phyloP scores from a whole-genome alignment of 2,888 invertebrate genomes.

The Conomelus anceps region DNA sequence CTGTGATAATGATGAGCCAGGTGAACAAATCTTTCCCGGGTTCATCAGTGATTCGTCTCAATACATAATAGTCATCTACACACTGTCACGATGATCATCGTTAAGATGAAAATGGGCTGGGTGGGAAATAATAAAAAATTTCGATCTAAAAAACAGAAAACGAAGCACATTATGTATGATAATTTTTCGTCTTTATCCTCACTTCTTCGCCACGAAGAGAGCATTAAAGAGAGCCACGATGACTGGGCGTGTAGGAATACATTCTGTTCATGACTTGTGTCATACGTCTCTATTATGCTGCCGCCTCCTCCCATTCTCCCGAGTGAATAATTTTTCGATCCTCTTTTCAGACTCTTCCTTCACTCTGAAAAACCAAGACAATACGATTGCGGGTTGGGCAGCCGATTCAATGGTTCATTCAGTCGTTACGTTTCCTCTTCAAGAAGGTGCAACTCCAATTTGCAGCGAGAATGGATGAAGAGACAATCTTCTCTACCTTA shows the following conservation, averaged over 20 bases:
- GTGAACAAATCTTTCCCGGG: not conserved
- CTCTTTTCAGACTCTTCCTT: not conserved
- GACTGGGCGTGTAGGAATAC: not conserved
- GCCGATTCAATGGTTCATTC: not conserved
- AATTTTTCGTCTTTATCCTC: not conserved
- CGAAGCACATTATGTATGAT: not conserved
- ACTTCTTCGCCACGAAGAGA: not conserved
- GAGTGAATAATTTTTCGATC: not conserved
- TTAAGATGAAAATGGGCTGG: not conserved
- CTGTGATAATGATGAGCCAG: not conserved
- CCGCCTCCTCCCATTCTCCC: not conserved
- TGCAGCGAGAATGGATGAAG: not conserved
- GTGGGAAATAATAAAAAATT: not conserved
- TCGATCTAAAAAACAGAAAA: not conserved
- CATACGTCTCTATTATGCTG: not conserved
- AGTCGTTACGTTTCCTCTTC: not conserved
- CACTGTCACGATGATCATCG: not conserved
- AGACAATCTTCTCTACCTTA: no score
- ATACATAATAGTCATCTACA: not conserved
- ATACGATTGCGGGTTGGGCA: not conserved
- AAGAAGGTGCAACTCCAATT: not conserved
- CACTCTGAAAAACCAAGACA: not conserved
- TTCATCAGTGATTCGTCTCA: not conserved
- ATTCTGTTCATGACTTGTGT: not conserved
- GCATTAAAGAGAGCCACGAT: not conserved